A percentile compares a stretch with the other conserved stretches of the same genome.
Evolutionary conservation across 2,888 invertebrate species (phyloP).

Genomic region (Synanthedon tipuliformis): DNA sequence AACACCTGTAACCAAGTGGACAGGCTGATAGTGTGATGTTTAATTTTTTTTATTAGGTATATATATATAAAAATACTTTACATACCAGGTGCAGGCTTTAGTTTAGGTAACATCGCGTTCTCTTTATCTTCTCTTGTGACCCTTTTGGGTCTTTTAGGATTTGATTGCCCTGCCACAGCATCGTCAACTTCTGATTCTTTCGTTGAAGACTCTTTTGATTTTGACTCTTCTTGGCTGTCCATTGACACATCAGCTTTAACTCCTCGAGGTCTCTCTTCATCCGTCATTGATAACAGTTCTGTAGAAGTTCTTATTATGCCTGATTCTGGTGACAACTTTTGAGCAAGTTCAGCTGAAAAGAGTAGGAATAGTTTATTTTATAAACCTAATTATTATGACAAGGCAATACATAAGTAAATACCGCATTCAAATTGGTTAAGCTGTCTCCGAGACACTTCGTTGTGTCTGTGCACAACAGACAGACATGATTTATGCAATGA

Average conservation of each 20-base stretch:
- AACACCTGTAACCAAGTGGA: too few species aligned
- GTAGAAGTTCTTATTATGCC: slow-evolving; percentile 85
- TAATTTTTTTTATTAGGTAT: too few species aligned
- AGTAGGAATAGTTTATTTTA: too few species aligned
- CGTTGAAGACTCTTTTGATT: slow-evolving; percentile 13
- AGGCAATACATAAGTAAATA: too few species aligned
- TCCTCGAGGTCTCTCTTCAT: slow-evolving; percentile 76
- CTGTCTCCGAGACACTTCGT: too few species aligned
- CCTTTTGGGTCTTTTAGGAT: slow-evolving; percentile 46
- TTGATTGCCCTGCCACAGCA: slow-evolving; percentile 47
- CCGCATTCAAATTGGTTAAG: too few species aligned
- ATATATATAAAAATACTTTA: slow-evolving; percentile 1
- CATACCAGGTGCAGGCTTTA: slow-evolving; percentile 80
- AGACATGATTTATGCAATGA: too few species aligned
- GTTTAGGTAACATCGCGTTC: slow-evolving; percentile 81
- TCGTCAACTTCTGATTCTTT: slow-evolving; percentile 25
- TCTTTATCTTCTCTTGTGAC: slow-evolving; percentile 72
- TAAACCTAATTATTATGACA: not conserved
- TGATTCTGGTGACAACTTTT: slow-evolving; percentile 76
- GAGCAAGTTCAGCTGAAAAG: slow-evolving; percentile 64
- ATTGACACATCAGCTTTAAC: slow-evolving; percentile 30
- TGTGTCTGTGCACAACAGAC: too few species aligned
- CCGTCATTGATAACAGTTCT: slow-evolving; percentile 79
- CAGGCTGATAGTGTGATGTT: too few species aligned
- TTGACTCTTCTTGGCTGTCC: slow-evolving; percentile 18